These are phyloP conservation scores for Aplysia californica DNA, from an alignment of 1,140 invertebrate species.

Conservation along the genomic window DNA sequence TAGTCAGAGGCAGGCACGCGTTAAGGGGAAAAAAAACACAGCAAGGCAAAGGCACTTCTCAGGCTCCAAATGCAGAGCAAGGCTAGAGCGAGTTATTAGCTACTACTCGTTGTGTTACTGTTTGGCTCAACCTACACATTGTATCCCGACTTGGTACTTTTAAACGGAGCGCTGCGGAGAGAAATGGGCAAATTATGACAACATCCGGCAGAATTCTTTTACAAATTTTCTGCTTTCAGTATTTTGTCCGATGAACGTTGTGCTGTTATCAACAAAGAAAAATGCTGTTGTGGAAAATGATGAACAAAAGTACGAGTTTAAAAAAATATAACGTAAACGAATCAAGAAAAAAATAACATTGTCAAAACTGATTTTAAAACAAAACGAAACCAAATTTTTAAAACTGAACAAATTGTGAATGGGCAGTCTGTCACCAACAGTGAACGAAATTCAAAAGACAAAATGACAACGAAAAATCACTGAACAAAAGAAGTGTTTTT, in stretches of 20 bases:
- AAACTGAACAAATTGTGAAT: not conserved
- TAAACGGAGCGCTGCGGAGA: slow-evolving; percentile 16
- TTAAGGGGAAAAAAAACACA: too few species aligned
- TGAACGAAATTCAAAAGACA: not conserved
- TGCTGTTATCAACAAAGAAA: not conserved
- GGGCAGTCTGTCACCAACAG: slow-evolving; percentile 5
- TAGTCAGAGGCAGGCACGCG: too few species aligned
- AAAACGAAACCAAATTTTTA: not conserved
- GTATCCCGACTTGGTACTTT: slow-evolving; percentile 30
- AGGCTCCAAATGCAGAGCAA: too few species aligned
- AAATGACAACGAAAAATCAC: not conserved
- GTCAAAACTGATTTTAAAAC: not conserved
- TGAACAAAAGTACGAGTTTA: not conserved
- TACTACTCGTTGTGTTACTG: not conserved
- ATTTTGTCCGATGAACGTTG: not conserved
- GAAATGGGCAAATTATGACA: not conserved
- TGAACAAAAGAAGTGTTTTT: too few species aligned
- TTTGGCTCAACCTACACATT: slow-evolving; percentile 40
- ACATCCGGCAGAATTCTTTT: not conserved
- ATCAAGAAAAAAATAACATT: not conserved
- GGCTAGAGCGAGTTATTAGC: too few species aligned
- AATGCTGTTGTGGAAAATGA: not conserved
- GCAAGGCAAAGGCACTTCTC: too few species aligned
- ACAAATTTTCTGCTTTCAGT: not conserved
- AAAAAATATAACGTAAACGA: not conserved